Base-by-base conservation (phyloP, 2,888 invertebrate genomes). In the Clitarchus hookeri region DNA sequence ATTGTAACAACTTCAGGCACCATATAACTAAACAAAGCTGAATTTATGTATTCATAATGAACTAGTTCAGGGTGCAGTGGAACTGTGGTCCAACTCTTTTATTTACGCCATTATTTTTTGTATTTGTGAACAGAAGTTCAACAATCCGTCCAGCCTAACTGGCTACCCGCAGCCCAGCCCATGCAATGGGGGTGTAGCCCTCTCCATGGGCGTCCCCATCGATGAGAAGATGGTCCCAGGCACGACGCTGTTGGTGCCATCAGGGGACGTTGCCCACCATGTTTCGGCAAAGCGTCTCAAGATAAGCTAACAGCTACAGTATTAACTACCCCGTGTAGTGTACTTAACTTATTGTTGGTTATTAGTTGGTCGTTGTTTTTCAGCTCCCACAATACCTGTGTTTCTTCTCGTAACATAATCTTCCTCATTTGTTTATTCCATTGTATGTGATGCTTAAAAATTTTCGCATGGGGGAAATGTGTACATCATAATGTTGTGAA, bases 271-370 rank as follows among this genome's bases (percentile, higher is more conserved):
- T 23, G 84, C 80, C 83, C 86, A 87, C 79, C 86, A 87, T 26
- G 48, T 84, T n/a, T 26, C 85, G 26, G 84, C 87, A 54, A 88
- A 88, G 84, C 86, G 88, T 13, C 85, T 86, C 84, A 88, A 88
- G 86, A 88, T 88, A 82, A 88, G 88, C 88, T 88, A 88, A 87
- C 88, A 87, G 54, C 84, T 84, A 85, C 84, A 82, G 82, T 82
- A 82, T 27, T 82, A 82, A 44, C 82, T 82, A 27, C 82, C 6
- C 65, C n/a, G n/a, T 65, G 65, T 65, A 65, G 65, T 65, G 65
- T n/a, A 65, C 65, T 65, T 48, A 48, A 48, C n/a, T 19, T 65
- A 19, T n/a, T 65, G 65, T 65, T 65, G 65, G 65, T 65, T 65
- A 65, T 65, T 65, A 65, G 65, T 16, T 65, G 65, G 65, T 65